Evolutionary conservation across 2,797 vertebrate species (phyloP), one percentile per base, ranked within the genome.

Genomic region (Mionectes olivaceus): DNA sequence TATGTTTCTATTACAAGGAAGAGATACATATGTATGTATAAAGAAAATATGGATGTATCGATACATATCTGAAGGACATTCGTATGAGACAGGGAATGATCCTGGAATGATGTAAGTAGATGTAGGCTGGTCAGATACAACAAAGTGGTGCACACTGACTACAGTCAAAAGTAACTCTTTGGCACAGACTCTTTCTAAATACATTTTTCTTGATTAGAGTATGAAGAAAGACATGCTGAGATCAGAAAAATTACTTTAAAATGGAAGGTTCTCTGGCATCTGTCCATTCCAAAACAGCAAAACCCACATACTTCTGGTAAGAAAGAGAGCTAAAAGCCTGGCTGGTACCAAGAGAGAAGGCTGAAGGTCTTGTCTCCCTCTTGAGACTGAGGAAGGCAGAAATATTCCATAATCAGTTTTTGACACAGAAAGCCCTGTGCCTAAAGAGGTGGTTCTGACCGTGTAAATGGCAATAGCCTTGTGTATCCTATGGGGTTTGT

Each of bases 11-110:
- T 9, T 41, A 63, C 50, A 59, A 71, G 9, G 9, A 86, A 67
- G 11, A 46, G 3, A 61, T 25, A 23, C 1, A 9, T 19, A 47
- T 2, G 4, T 24, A 39, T 2, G 4, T 13, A 33, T 28, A 59
- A 56, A 56, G 41, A 67, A 89, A 79, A 63, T 2, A 47, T 4
- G 63, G 43, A 21, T 21, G 9, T 3, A 9, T 3, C 32, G 11
- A 27, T 37, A 30, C 10, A 3, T 55, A 60, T 60, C 49, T 27
- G 41, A 71, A 61, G 39, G 27, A 19, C 47, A 24, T 28, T 88
- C 67, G 37, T 53, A 7, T 7, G 18, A 73, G 39, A 28, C 13
- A 19, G 24, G 35, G 15, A 75, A 83, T 7, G 12, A 81, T 17
- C 18, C 46, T 43, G 25, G 73, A 78, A 28, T 6, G 0, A 55